A percentile compares a stretch with the other conserved stretches of the same genome.
Evolutionary conservation across 1,140 invertebrate genomes (phyloP).

Genomic region (Oreohelix idahoensis): DNA sequence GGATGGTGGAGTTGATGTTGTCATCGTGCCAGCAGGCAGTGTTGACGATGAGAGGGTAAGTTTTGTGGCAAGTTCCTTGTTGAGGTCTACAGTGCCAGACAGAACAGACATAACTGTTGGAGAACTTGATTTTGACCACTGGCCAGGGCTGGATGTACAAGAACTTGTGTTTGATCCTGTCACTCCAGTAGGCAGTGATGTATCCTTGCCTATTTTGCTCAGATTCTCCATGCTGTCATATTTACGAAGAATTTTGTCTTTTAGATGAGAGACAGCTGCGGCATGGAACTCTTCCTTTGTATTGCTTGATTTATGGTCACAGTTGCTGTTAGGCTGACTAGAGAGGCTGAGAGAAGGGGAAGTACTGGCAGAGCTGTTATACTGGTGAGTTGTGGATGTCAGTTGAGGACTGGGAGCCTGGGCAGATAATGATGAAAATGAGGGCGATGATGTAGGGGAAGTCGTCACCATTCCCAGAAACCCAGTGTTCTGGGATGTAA

Average conservation of each 20-base stretch:
- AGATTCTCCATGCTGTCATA: conserved; percentile 64
- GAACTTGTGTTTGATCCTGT: not conserved
- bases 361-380: not conserved
- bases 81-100: conserved; percentile 15
- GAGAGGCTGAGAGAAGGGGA: not conserved
- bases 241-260: conserved; percentile 66
- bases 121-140: conserved; percentile 27
- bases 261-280: conserved; percentile 58
- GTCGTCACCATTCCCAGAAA: not conserved
- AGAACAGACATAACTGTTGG: conserved; percentile 23
- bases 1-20: not conserved
- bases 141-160: not conserved
- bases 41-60: conserved; percentile 18
- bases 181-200: not conserved
- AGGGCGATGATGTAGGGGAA: not conserved
- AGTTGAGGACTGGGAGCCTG: conserved; percentile 6
- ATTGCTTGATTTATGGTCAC: conserved; percentile 12
- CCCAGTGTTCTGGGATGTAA: not conserved
- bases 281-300: conserved; percentile 58
- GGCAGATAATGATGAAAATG: not conserved
- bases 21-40: not conserved
- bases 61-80: conserved; percentile 39
- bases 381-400: not conserved
- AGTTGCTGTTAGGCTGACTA: not conserved
- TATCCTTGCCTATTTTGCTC: conserved; percentile 47